phyloP scores from a whole-genome alignment of 2,888 invertebrate species.

The Noctua janthina region DNA sequence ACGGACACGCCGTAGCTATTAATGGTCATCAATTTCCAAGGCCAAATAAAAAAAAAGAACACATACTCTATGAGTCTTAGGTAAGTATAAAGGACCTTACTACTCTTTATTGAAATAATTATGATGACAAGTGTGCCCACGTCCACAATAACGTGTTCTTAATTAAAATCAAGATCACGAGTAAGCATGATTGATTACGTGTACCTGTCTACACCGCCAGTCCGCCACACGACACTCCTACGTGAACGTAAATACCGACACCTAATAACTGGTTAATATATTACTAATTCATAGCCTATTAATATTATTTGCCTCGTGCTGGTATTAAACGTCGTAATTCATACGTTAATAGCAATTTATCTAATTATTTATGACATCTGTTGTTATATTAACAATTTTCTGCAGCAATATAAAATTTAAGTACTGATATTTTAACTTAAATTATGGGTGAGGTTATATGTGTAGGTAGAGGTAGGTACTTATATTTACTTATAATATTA shows the following conservation, averaged over 20 bases:
- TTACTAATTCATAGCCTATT: slow-evolving; percentile 28
- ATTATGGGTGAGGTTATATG: not conserved
- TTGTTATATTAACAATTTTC: not conserved
- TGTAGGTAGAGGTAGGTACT: not conserved
- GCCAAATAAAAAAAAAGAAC: not conserved
- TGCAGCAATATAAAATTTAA: not conserved
- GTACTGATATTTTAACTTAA: not conserved
- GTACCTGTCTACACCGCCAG: slow-evolving; percentile 16
- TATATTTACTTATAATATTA: not conserved
- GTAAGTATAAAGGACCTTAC: not conserved
- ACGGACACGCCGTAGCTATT: not conserved
- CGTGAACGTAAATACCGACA: slow-evolving; percentile 22
- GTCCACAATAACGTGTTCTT: slow-evolving; percentile 22
- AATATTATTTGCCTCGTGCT: slow-evolving; percentile 11
- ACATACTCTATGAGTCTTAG: not conserved
- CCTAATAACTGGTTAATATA: slow-evolving; percentile 7
- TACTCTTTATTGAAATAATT: slow-evolving; percentile 36
- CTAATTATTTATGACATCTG: slow-evolving; percentile 16
- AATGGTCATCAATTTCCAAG: slow-evolving; percentile 5
- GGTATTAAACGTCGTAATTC: not conserved
- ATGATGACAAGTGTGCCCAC: slow-evolving; percentile 32
- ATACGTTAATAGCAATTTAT: not conserved
- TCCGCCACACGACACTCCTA: slow-evolving; percentile 26
- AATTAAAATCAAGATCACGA: slow-evolving; percentile 56
- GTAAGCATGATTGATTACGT: slow-evolving; percentile 47